phyloP scores from a whole-genome alignment of 2,797 vertebrate species.

The Syndactyla subalaris region DNA sequence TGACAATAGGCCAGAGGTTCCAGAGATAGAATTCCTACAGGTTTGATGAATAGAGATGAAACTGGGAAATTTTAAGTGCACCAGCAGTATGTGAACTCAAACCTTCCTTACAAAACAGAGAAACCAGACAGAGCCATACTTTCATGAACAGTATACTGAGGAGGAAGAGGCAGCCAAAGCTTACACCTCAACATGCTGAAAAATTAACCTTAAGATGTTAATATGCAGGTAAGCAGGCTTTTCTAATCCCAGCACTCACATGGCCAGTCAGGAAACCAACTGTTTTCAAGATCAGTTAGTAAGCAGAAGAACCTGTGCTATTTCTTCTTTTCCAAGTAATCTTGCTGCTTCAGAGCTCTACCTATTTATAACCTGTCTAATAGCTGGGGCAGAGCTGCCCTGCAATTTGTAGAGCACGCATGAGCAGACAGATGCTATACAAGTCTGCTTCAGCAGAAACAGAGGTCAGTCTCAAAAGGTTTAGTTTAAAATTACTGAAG shows the following conservation, averaged over 20 bases:
- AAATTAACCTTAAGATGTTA: background rate
- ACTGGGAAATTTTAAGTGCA: background rate
- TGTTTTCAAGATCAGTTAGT: background rate
- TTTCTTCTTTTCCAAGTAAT: background rate
- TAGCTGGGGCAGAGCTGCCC: background rate
- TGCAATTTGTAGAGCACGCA: background rate
- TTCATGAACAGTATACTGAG: background rate
- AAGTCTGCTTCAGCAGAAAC: background rate
- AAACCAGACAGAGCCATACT: background rate
- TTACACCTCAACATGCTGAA: background rate
- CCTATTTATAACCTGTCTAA: slow-evolving; percentile 23
- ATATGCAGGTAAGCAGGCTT: background rate
- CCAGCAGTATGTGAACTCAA: background rate
- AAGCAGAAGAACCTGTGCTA: background rate
- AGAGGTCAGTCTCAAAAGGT: background rate
- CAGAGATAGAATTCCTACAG: background rate
- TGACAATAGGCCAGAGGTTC: background rate
- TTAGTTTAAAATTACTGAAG: slow-evolving; percentile 1
- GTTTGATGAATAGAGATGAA: background rate
- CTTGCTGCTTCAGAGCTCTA: background rate
- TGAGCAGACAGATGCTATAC: background rate
- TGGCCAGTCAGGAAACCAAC: background rate
- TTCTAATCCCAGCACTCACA: background rate
- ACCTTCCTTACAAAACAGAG: background rate
- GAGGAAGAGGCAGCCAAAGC: background rate